Evolutionary conservation across 2,888 invertebrate species (phyloP), one percentile per base, ranked within the genome.

Genomic region (Dascillus cervinus): DNA sequence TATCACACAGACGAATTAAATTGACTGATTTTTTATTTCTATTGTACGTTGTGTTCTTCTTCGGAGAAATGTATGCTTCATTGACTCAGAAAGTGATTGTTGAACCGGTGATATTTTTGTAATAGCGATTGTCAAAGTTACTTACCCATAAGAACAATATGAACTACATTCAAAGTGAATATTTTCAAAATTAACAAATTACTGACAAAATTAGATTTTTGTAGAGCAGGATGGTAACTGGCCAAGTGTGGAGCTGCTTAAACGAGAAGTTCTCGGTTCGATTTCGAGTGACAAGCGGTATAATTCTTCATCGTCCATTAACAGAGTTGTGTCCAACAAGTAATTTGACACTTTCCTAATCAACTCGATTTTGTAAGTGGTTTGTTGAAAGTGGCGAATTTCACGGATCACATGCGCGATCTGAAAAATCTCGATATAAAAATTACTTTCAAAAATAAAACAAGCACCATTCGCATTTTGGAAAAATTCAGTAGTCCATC

Each of bases 391-490:
- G 55, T 88, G 84, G 9, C 88, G 75, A 44, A 92, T 89, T 66
- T 92, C 91, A 29, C 90, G 73, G 45, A 92, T 91, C 3, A 91
- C 89, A 56, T 92, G 90, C 3, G 91, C 90, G 55, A 91, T 85
- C 89, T 90, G 66, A 10, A 67, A 17, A 72, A 56, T 41, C 30
- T 28, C 36, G 15, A 37, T 14, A 23, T 27, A 19, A 39, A 32
- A 17, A 31, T 14, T 11, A 13, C 30, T 29, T 29, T 26, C 10
- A 19, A 36, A 25, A 14, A 8, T 19, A 23, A 6, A 13, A 8
- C 17, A 30, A 64, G 58, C 65, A 89, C 90, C 91, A 92, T 91
- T 68, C 91, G 72, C 90, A 92, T 90, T 66, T 92, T 92, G 3
- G 91, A 89, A 65, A 91, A 92, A 59, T 92, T 92, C 23, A 92